Evolutionary conservation across 1,140 invertebrate species (phyloP).

Genomic region (Contarinia nasturtii): DNA sequence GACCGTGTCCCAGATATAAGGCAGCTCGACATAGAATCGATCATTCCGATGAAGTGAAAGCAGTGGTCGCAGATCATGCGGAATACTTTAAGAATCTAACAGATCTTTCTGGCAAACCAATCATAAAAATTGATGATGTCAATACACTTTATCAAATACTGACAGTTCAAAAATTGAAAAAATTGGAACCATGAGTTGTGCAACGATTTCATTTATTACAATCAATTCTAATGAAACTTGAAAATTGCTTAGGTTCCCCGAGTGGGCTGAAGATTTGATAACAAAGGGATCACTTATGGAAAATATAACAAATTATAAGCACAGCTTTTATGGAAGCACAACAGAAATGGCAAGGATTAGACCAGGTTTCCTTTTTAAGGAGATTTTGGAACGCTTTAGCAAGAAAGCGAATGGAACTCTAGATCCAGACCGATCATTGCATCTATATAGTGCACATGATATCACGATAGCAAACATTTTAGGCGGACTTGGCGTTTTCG

Average conservation of each 20-base stretch:
- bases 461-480: slow-evolving; percentile 59
- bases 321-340: slow-evolving; percentile 29
- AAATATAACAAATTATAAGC: slow-evolving; percentile 27
- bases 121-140: slow-evolving; percentile 30
- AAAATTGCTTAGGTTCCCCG: slow-evolving; percentile 32
- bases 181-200: not conserved
- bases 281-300: slow-evolving; percentile 30
- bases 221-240: slow-evolving; percentile 51
- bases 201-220: not conserved
- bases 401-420: slow-evolving; percentile 22
- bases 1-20: slow-evolving; percentile 42
- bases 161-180: not conserved
- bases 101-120: slow-evolving; percentile 32
- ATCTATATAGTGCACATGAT: slow-evolving; percentile 67
- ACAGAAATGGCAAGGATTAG: slow-evolving; percentile 30
- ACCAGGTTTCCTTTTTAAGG: slow-evolving; percentile 41
- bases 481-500: slow-evolving; percentile 49
- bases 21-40: slow-evolving; percentile 31
- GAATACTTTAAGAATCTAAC: slow-evolving; percentile 43
- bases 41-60: slow-evolving; percentile 33
- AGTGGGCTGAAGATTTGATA: slow-evolving; percentile 24
- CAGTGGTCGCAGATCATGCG: slow-evolving; percentile 35
- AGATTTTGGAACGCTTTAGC: slow-evolving; percentile 37
- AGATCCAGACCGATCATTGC: slow-evolving; percentile 36
- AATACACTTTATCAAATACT: slow-evolving; percentile 47